Conservation (phyloP, 1,140 invertebrate genomes). For the Caenorhabditis brenneri region DNA sequence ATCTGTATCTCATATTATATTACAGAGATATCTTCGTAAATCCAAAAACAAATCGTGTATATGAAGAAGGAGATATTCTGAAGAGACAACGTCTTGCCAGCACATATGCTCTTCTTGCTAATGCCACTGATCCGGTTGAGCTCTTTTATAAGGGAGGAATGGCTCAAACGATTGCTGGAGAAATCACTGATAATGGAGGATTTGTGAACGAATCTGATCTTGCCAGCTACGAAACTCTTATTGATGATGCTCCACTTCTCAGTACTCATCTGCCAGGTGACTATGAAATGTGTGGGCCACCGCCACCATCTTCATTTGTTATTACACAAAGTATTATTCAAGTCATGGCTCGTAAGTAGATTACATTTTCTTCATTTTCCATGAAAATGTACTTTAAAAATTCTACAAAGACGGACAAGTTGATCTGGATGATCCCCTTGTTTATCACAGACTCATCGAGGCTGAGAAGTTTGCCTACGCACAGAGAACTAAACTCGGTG, state of each 20-base stretch:
- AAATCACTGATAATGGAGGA: constrained; percentile 64
- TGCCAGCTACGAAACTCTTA: constrained; percentile 71
- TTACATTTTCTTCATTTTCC: neutral
- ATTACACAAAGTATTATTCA: constrained; percentile 65
- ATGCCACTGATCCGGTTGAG: constrained; percentile 65
- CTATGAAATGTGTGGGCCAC: constrained; percentile 70
- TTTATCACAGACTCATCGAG: constrained; percentile 86
- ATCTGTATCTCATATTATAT: neutral
- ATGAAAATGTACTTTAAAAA: constrained; percentile 44
- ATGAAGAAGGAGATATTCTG: constrained; percentile 72
- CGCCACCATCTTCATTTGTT: constrained; percentile 69
- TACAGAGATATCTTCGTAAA: constrained; percentile 69
- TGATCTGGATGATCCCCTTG: constrained; percentile 70
- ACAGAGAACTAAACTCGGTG: constrained; percentile 82
- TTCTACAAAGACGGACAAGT: constrained; percentile 54
- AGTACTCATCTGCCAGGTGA: constrained; percentile 58
- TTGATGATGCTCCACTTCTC: constrained; percentile 73
- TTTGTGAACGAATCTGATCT: constrained; percentile 64
- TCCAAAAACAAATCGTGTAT: constrained; percentile 69
- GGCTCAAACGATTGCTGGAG: constrained; percentile 60
- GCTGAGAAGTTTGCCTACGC: constrained; percentile 91
- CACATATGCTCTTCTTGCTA: constrained; percentile 71
- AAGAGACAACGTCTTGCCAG: constrained; percentile 68
- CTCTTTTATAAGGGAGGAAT: constrained; percentile 69
- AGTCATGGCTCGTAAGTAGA: constrained; percentile 62